These are phyloP conservation scores for Cyrtonyx montezumae DNA, from an alignment of 2,113 vertebrate species.

Conservation along the genomic window DNA sequence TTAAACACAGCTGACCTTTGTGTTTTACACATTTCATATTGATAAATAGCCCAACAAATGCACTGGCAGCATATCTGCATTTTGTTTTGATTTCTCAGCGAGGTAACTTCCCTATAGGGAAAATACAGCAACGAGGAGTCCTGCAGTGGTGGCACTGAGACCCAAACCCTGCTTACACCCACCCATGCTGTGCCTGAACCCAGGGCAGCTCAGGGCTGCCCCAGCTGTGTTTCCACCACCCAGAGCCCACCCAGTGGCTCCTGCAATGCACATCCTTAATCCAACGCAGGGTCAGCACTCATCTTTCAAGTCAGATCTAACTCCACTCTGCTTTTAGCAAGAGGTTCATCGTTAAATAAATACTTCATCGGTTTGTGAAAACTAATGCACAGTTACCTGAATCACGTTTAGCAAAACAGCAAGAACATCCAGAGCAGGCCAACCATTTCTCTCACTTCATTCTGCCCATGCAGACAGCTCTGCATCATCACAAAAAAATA, in stretches of 20 bases:
- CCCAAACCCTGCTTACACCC: not conserved
- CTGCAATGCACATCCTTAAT: not conserved
- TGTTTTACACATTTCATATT: slow-evolving; percentile 37
- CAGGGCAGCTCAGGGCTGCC: not conserved
- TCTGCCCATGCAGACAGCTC: not conserved
- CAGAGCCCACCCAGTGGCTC: not conserved
- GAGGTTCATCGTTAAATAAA: not conserved
- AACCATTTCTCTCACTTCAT: not conserved
- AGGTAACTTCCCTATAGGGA: not conserved
- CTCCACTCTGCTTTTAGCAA: not conserved
- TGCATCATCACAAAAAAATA: not conserved
- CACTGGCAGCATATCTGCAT: slow-evolving; percentile 14
- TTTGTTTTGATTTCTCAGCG: not conserved
- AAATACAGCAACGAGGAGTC: accelerated
- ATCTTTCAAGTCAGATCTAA: not conserved
- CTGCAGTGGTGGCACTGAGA: accelerated
- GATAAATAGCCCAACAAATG: slow-evolving; percentile 18
- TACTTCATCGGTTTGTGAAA: not conserved
- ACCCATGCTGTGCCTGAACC: not conserved
- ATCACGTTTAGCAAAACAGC: not conserved
- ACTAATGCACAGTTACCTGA: not conserved
- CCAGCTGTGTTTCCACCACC: not conserved
- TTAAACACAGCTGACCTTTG: slow-evolving; percentile 56
- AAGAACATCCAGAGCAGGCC: not conserved
- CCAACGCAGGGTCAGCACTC: not conserved